Evolutionary conservation across 1,140 invertebrate genomes (phyloP), one percentile per base, ranked within the genome.

Genomic region (Lepidurus arcticus): DNA sequence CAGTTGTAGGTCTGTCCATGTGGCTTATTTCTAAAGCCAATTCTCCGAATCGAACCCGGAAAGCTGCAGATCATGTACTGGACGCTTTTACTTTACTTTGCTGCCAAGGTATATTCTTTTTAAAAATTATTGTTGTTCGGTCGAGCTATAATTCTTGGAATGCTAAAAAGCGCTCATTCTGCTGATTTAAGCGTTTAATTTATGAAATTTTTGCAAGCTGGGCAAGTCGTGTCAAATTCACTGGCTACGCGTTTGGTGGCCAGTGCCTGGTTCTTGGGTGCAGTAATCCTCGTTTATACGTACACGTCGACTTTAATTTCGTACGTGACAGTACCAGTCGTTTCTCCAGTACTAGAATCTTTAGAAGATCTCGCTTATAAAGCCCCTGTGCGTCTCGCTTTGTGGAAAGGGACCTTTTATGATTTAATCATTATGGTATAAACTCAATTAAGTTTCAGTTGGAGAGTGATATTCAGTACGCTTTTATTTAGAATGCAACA

Each of bases 231-330:
- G 7, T 21, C 53, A n/a, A 1, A 65, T 7, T 65, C 53, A n/a
- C 13, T 65, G 21, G 16, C 53, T 13, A 65, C 53, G 13, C 53
- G 53, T 65, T 7, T 78, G 1, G 34, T 73, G 1, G 77, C 53
- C 13, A 73, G 65, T 10, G 2, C 65, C 42, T 78, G 77, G 77
- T 78, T 53, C 16, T 43, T 78, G 13, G 73, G 13, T 13, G 43
- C 26, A 7, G 77, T 78, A 8, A 65, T 73, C 24, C 24, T 78
- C 34, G 65, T 73, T 42, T 65, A 78, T 6, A 73, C 73, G 7
- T 78, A 78, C 65, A 44, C 73, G 10, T 42, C 53, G 24, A 78
- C 65, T 10, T 74, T 78, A 34, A 78, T 73, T 53, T 43, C 77
- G 26, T 78, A 73, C 26, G 44, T 78, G 26, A 73, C 77, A 13